phyloP scores from a whole-genome alignment of 1,140 invertebrate species.

The Hylaeus anthracinus region DNA sequence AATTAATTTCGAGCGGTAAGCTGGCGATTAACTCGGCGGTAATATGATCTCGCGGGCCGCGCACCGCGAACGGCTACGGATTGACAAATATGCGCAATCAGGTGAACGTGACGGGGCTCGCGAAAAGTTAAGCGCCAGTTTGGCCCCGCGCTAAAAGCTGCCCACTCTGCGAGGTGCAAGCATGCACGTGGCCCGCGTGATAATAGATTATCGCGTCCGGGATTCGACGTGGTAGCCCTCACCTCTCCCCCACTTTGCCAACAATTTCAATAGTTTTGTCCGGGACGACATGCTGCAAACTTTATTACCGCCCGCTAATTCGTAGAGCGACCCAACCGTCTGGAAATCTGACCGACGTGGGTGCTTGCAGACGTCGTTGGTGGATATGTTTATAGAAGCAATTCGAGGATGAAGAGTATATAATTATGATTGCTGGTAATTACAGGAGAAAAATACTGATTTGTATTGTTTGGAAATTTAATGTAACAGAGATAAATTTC shows the following conservation, averaged over 20 bases:
- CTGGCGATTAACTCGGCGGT: constrained; percentile 43
- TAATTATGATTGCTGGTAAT: too few species aligned
- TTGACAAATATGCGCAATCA: constrained; percentile 38
- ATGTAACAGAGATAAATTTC: too few species aligned
- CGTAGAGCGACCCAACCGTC: neutral
- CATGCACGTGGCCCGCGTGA: neutral
- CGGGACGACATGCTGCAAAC: neutral
- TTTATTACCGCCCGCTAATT: constrained; percentile 23
- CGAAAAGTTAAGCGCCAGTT: constrained; percentile 19
- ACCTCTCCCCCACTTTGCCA: neutral
- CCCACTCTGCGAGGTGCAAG: neutral
- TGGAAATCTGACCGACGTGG: neutral
- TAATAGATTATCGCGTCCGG: constrained; percentile 9
- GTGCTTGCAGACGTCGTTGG: too few species aligned
- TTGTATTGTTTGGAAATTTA: too few species aligned
- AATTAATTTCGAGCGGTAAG: constrained; percentile 50
- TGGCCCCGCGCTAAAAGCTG: neutral
- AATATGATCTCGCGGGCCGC: constrained; percentile 31
- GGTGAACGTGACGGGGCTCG: neutral
- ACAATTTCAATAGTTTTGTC: constrained; percentile 25
- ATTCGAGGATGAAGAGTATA: too few species aligned
- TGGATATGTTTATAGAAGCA: too few species aligned
- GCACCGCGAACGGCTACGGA: constrained; percentile 10
- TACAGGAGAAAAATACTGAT: too few species aligned
- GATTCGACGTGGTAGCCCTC: neutral